These are phyloP conservation scores for Heliconius aoede DNA, from an alignment of 2,888 invertebrate species.

Conservation along the genomic window DNA sequence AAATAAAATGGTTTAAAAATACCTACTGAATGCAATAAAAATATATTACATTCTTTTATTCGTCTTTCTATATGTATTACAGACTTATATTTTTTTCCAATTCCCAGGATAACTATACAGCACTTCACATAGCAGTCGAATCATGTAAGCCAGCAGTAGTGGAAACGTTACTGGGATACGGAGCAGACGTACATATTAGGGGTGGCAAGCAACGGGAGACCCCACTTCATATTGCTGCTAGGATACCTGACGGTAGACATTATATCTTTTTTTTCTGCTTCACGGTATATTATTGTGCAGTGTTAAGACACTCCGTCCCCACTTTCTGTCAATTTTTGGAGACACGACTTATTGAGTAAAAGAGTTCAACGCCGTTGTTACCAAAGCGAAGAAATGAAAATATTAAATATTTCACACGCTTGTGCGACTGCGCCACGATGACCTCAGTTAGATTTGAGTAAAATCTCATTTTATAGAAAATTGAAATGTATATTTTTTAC, in stretches of 20 bases:
- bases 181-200: slow-evolving; percentile 98
- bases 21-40: neutral
- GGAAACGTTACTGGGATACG: slow-evolving; percentile 97
- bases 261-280: neutral
- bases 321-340: too few relatives aligned
- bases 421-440: too few relatives aligned
- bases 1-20: too few relatives aligned
- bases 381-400: too few relatives aligned
- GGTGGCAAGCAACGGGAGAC: slow-evolving; percentile 96
- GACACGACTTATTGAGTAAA: too few relatives aligned
- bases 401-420: too few relatives aligned
- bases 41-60: neutral
- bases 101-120: slow-evolving; percentile 96
- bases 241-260: slow-evolving; percentile 88
- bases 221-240: slow-evolving; percentile 97
- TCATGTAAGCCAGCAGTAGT: slow-evolving; percentile 97
- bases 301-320: too few relatives aligned
- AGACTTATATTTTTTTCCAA: neutral
- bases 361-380: too few relatives aligned
- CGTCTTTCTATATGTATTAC: neutral
- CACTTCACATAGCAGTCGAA: slow-evolving; percentile 98
- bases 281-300: too few relatives aligned
- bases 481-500: too few relatives aligned
- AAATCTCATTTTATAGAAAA: too few relatives aligned
- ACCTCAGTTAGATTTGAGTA: too few relatives aligned